A percentile compares a stretch with the other conserved stretches of the same genome.
Conservation (phyloP, 2,797 vertebrate genomes). For the Podarcis siculus region DNA sequence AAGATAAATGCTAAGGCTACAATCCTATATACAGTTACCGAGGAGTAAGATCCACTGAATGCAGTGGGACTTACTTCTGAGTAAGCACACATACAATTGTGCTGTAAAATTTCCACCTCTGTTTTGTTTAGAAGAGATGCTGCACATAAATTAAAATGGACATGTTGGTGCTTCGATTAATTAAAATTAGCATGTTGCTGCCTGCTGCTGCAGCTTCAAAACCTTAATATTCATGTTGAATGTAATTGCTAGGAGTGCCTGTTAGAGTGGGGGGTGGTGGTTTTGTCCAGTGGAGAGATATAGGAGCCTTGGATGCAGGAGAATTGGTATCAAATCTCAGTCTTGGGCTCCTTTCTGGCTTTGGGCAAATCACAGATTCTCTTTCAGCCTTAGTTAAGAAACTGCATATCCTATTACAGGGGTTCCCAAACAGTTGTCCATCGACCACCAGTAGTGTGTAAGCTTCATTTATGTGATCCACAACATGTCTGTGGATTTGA, state of each 20-base stretch:
- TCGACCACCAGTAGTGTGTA: too few relatives aligned
- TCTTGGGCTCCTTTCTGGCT: background rate
- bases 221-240: background rate
- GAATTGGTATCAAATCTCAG: background rate
- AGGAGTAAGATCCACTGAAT: background rate
- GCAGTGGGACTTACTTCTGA: background rate
- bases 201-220: background rate
- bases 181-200: background rate
- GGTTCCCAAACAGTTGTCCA: too few relatives aligned
- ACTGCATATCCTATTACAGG: too few relatives aligned
- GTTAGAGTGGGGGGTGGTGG: too few relatives aligned
- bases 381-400: background rate
- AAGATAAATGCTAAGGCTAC: background rate
- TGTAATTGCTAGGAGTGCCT: too few relatives aligned
- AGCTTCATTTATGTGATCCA: too few relatives aligned
- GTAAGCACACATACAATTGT: background rate
- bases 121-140: background rate
- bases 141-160: too few relatives aligned
- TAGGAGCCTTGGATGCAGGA: background rate
- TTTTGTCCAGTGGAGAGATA: too few relatives aligned
- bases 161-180: background rate
- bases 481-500: too few relatives aligned
- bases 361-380: background rate
- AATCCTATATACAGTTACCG: too few relatives aligned
- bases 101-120: background rate